Conservation (phyloP, 2,797 vertebrate genomes). For the Urocyon cinereoargenteus region DNA sequence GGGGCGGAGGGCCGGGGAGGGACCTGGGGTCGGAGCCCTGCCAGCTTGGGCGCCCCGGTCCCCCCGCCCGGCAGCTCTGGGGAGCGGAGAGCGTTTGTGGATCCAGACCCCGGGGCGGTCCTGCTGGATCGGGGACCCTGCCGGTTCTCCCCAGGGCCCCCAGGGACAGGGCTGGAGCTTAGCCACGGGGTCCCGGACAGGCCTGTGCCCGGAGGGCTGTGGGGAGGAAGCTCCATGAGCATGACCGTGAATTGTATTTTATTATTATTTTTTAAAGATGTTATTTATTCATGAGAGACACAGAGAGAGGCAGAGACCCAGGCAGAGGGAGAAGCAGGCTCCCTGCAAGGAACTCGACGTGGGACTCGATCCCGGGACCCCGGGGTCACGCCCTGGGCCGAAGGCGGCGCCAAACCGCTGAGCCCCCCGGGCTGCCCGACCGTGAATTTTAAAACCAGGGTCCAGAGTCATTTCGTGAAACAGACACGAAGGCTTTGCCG, state of each 20-base stretch:
- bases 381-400: too few species aligned
- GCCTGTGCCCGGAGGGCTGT: rapidly evolving
- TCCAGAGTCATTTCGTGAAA: neutral
- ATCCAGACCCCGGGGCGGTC: too few species aligned
- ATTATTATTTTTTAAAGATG: too few species aligned
- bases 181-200: neutral
- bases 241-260: rapidly evolving
- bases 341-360: too few species aligned
- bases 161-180: neutral
- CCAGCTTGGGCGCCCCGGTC: neutral
- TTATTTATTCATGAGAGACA: too few species aligned
- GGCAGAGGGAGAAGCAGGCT: too few species aligned
- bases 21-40: neutral
- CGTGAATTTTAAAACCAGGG: neutral
- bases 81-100: neutral
- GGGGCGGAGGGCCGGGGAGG: rapidly evolving
- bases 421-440: too few species aligned
- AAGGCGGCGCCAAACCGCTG: too few species aligned
- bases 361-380: too few species aligned
- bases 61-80: too few species aligned
- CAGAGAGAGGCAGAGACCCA: too few species aligned
- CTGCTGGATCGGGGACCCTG: neutral
- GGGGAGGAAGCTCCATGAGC: neutral
- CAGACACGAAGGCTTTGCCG: neutral
- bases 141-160: neutral